These are phyloP conservation scores for Drosophila koepferae DNA, from an alignment of 2,888 invertebrate species.

Conservation along the genomic window DNA sequence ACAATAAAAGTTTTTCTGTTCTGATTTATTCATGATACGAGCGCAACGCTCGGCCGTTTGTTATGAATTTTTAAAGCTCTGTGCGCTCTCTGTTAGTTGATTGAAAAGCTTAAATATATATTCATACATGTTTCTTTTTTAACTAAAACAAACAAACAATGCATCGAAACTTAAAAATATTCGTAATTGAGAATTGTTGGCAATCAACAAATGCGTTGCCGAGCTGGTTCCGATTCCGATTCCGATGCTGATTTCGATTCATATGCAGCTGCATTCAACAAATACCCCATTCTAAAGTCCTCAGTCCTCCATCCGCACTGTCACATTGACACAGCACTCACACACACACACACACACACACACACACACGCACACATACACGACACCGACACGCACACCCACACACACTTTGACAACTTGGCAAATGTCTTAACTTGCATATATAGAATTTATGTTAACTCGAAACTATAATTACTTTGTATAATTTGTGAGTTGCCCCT, in stretches of 20 bases:
- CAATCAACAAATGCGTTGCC: constrained; percentile 36
- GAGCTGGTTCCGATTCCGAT: constrained; percentile 13
- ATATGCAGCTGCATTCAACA: constrained; percentile 9
- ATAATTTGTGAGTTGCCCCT: constrained; percentile 58
- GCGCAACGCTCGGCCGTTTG: constrained; percentile 31
- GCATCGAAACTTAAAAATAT: constrained; percentile 16
- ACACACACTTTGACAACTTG: constrained; percentile 49
- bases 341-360: no score
- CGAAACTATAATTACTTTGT: constrained; percentile 53
- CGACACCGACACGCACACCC: constrained; percentile 20
- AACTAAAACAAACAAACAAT: constrained; percentile 35
- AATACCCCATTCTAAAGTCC: constrained; percentile 2
- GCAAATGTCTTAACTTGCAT: constrained; percentile 64
- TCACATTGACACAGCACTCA: constrained; percentile 3
- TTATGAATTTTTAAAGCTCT: constrained; percentile 67
- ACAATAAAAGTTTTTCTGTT: constrained; percentile 61
- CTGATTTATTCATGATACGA: constrained; percentile 68
- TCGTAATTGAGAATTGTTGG: constrained; percentile 39
- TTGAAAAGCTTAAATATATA: constrained; percentile 42
- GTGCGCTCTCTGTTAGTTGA: constrained; percentile 53
- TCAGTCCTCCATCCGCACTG: constrained; percentile 16
- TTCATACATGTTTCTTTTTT: constrained; percentile 11
- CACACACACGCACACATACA: background rate
- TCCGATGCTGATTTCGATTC: constrained; percentile 5
- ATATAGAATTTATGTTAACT: constrained; percentile 48